Evolutionary conservation across 2,888 invertebrate species (phyloP), one percentile per base, ranked within the genome.

Genomic region (Clanis bilineata): DNA sequence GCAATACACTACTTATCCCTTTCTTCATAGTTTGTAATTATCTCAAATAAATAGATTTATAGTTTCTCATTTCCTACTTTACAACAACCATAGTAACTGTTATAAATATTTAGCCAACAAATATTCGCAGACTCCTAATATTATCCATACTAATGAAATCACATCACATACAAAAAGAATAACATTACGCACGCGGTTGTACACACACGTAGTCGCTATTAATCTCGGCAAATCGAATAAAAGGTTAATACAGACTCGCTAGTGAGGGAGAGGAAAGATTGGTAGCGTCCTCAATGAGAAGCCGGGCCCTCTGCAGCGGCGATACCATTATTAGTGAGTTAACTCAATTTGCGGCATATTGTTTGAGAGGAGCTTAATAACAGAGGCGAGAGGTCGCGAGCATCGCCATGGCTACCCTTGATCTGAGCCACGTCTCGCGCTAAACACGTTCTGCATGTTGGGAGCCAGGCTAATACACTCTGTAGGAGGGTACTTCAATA

Each of bases 291-390:
- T 88, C 83, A 82, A 87, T 85, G 82, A 76, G 79, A 77, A 73
- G 77, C 71, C 72, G 80, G 76, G 81, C 86, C 83, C 85, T 83
- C 83, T 79, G 81, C 82, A 79, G 75, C 77, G 78, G 79, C 83
- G 89, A 90, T 90, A 88, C 86, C 82, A 85, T 91, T 92, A 92
- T 91, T 92, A 92, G 88, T 83, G 86, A 90, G 88, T 90, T 90
- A 90, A 91, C 89, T 90, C 90, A 92, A 92, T 92, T 91, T 92
- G 92, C 72, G 89, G 86, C 87, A 86, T 90, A 91, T 91, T 92
- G 92, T 92, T 91, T 89, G 91, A 87, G 86, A 88, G 85, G 75
- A 83, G 85, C 88, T 88, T 92, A 91, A 91, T 91, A 90, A 91
- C 86, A 89, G 83, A 80, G 85, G 83, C 83, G 85, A 85, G 85